Base-by-base conservation (phyloP, 92 coral and sea anemone species). In the Parazoanthus darwini region DNA sequence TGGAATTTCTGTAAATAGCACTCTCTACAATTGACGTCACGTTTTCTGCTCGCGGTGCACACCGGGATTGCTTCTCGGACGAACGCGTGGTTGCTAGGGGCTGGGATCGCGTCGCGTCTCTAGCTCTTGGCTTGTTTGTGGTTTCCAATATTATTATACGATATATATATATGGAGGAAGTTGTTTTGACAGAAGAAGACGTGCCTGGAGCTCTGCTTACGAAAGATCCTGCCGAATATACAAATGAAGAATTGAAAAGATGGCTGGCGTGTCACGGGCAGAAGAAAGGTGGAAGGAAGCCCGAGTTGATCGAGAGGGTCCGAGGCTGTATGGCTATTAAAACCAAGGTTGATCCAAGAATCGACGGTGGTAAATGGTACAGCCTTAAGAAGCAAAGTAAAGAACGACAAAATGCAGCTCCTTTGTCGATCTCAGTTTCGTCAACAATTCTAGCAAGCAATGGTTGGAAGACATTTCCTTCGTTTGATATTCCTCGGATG, bases 221-320 rank as follows among this genome's bases (percentile, higher is more conserved):
- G 63, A 86, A 78, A 39, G 92, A 90, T 75, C 90, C 90, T 67
- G 23, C 91, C 23, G 76, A 90, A 71, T 90, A 86, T 87, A 7
- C 68, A 11, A 6, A 22, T 14, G 42, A 50, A 43, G 86, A 86
- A 38, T 79, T 86, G 70, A 66, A 77, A 66, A 86, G 92, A 86
- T 87, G 92, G 92, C 92, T 90, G 22, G 92, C 51, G 65, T 90
- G 90, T 78, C 92, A 90, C 58, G 92, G 92, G 26, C 91, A 90
- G 89, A 90, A 78, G 86, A 90, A 86, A 67, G 76, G 25, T 3
- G 90, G 90, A 16, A 90, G 43, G 20, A 39, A 59, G 78, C 79
- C 54, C 43, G 79, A 86, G 33, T 59, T 86, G 54, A 68, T 74
- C 18, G 91, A 75, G 4, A 76, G 80, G 51, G 90, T 86, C 36